A percentile compares a stretch with the other conserved stretches of the same genome.
phyloP scores from a whole-genome alignment of 1,140 invertebrate species.

The Drosophila dunni region DNA sequence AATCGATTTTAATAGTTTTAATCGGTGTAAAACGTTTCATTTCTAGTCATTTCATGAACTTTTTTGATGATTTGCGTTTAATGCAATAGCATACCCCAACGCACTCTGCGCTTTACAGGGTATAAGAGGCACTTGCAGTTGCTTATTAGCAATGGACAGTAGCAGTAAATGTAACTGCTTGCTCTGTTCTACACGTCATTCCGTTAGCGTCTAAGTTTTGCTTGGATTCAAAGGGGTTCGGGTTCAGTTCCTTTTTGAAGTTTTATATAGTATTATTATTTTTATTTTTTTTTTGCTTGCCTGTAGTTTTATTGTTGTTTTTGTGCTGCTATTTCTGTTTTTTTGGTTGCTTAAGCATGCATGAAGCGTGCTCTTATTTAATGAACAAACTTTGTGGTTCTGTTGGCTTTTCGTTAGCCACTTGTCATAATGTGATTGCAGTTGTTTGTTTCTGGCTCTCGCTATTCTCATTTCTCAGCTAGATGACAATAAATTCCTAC shows the following conservation, averaged over 20 bases:
- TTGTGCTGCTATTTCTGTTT: not conserved
- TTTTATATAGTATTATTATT: not conserved
- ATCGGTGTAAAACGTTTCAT: too few species aligned
- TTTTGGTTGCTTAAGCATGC: conserved; percentile 64
- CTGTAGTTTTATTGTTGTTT: conserved; percentile 1
- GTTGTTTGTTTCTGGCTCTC: not conserved
- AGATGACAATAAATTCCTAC: conserved; percentile 17
- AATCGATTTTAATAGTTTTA: too few species aligned
- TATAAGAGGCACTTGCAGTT: conserved; percentile 37
- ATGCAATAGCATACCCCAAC: not conserved
- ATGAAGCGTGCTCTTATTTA: conserved; percentile 70
- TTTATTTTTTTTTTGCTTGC: not conserved
- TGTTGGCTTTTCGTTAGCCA: conserved; percentile 55
- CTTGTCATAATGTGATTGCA: conserved; percentile 49
- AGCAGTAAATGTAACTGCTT: conserved; percentile 48
- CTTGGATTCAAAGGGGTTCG: conserved; percentile 13
- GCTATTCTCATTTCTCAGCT: conserved; percentile 1
- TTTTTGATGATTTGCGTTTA: too few species aligned
- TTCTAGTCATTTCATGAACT: too few species aligned
- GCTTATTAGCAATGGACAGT: conserved; percentile 41
- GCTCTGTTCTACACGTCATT: conserved; percentile 31
- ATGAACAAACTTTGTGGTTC: conserved; percentile 69
- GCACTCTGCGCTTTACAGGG: conserved; percentile 11
- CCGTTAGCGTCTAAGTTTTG: conserved; percentile 19
- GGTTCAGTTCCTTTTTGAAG: conserved; percentile 27